Conservation (phyloP, 2,797 vertebrate species). For the Clarias laeviceps region DNA sequence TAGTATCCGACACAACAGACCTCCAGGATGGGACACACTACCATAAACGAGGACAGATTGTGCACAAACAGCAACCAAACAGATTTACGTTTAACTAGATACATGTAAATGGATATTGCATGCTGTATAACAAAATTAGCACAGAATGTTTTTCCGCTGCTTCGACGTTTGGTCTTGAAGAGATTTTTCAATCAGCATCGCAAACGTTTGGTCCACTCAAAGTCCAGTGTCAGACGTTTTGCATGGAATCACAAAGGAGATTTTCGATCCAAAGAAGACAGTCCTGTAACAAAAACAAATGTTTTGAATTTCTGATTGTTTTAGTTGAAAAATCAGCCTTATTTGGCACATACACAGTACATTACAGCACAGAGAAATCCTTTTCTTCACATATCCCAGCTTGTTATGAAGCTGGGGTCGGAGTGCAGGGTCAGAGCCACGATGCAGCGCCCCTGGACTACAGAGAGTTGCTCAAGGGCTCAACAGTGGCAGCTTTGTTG, state of each 20-base stretch:
- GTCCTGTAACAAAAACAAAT: slow-evolving; percentile 68
- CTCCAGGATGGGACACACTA: not conserved
- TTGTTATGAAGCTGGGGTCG: no score
- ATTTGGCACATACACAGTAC: no score
- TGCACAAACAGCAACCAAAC: not conserved
- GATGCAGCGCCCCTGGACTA: no score
- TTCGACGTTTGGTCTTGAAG: not conserved
- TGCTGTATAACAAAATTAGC: not conserved
- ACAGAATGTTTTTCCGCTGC: not conserved
- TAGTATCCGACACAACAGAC: not conserved
- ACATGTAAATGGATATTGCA: not conserved
- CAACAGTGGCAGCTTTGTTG: no score
- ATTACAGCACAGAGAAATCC: no score
- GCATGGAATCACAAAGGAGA: slow-evolving; percentile 82
- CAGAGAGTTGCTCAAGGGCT: no score
- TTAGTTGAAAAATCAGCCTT: no score
- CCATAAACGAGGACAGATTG: not conserved
- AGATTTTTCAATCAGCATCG: not conserved
- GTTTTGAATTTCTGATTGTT: not conserved
- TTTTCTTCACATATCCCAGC: no score
- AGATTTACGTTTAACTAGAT: not conserved
- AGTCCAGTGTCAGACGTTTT: slow-evolving; percentile 56
- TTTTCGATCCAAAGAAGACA: slow-evolving; percentile 80
- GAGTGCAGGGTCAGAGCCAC: no score
- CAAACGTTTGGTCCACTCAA: not conserved